Percentiles rank a stretch among this genome's conserved stretches.
Evolutionary conservation across 2,113 vertebrate species (phyloP).

Genomic region (Tapirus terrestris): DNA sequence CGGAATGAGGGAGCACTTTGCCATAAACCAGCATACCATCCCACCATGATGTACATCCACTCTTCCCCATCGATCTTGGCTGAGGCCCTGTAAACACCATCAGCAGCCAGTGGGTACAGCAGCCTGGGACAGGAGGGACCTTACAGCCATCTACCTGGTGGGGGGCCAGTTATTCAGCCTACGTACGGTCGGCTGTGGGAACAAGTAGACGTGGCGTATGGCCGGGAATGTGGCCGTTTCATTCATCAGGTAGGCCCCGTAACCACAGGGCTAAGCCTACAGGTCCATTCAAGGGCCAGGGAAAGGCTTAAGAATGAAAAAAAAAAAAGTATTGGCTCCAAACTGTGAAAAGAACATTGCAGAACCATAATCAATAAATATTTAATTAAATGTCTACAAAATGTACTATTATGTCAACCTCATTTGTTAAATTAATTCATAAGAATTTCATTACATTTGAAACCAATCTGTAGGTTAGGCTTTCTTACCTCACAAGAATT

Average conservation of each 20-base stretch:
- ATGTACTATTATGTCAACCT: neutral
- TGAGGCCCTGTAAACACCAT: neutral
- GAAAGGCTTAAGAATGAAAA: neutral
- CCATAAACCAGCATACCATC: accelerated
- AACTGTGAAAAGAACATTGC: constrained; percentile 20
- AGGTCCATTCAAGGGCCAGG: neutral
- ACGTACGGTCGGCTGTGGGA: neutral
- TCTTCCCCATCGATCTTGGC: neutral
- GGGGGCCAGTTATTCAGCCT: neutral
- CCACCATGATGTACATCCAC: no score
- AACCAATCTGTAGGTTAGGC: neutral
- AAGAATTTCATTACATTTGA: constrained; percentile 7
- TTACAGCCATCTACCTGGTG: neutral
- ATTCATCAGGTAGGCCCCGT: neutral
- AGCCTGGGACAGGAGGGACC: neutral
- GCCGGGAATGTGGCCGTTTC: neutral
- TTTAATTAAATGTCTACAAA: constrained; percentile 17
- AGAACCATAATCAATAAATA: constrained; percentile 4
- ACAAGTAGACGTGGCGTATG: neutral
- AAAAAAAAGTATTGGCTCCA: neutral
- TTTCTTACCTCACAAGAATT: constrained; percentile 44
- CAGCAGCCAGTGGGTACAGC: neutral
- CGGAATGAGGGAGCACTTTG: neutral
- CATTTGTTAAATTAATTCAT: constrained; percentile 52
- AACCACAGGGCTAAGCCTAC: neutral